Base-by-base conservation (phyloP, 2,797 vertebrate species). In the Sebastiscus tertius region DNA sequence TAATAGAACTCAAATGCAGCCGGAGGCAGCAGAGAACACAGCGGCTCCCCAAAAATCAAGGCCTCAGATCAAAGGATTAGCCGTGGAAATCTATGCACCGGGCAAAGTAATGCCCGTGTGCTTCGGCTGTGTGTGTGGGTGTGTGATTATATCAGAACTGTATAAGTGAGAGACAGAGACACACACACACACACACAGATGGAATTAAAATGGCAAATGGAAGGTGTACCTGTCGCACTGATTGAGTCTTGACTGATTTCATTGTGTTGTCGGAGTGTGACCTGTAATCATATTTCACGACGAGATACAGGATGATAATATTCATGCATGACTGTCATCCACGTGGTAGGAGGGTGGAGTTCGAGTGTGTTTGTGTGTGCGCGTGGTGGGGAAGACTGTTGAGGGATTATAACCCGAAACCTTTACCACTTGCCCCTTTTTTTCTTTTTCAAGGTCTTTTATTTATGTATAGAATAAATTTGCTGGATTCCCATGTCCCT, bases 1-100 rank as follows among this genome's bases (percentile, higher is more conserved):
- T 93, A 91, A 93, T 87, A 77, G 58, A 92, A 81, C 87, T 90
- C 80, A 86, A 88, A 83, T 31, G 71, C 61, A 77, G 78, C 88
- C 73, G 0, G 36, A 80, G 79, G 89, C 79, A 29, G 73, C 58
- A 2, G 16, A 72, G 82, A 88, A 77, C 75, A 34, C 73, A 80
- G 82, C 61, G 62, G 82, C 81, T 74, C 12, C 68, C 74, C 63
- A 42, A 81, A 87, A 90, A 81, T 61, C 75, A 86, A 79, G 79
- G 61, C 49, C 70, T 66, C 26, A 80, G 81, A 92, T 93, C 88
- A 90, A 91, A 92, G 71, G 73, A 81, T 84, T 72, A 80, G 67
- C 79, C 71, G 79, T 72, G 68, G 52, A 84, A 83, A 75, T 85
- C 46, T 75, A 64, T 76, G 70, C 82, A 75, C 7, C 3, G 16